Evolutionary conservation across 2,888 invertebrate species (phyloP).

Genomic region (Eurytoma adleriae): DNA sequence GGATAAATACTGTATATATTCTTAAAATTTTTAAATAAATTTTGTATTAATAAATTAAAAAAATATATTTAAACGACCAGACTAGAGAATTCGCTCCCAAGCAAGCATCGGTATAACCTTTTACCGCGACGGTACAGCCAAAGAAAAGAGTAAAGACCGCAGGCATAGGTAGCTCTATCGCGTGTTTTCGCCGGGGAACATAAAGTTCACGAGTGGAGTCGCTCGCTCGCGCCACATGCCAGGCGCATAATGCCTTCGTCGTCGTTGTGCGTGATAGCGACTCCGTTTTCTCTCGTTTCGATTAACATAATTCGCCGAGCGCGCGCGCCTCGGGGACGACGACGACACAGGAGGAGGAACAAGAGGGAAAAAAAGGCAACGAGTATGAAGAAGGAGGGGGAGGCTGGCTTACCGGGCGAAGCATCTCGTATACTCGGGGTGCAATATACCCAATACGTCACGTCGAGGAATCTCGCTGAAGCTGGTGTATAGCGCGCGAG

Average conservation of each 20-base stretch:
- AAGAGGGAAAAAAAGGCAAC: background rate
- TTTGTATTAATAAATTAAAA: too few relatives aligned
- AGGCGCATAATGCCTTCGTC: conserved; percentile 63
- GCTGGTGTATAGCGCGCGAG: background rate
- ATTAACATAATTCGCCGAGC: conserved; percentile 67
- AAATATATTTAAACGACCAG: too few relatives aligned
- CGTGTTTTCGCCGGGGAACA: too few relatives aligned
- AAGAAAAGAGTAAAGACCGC: background rate
- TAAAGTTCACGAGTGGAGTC: background rate
- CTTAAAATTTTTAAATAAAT: too few relatives aligned
- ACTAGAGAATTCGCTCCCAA: too few relatives aligned
- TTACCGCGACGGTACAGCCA: too few relatives aligned
- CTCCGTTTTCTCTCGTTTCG: conserved; percentile 63
- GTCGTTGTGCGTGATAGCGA: conserved; percentile 63
- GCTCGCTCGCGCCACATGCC: conserved; percentile 53
- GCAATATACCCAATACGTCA: conserved; percentile 40
- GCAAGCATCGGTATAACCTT: too few relatives aligned
- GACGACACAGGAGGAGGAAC: background rate
- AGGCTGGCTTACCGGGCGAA: conserved; percentile 25
- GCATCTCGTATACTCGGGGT: conserved; percentile 24
- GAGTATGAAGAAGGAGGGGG: background rate
- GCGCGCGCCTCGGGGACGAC: conserved; percentile 1
- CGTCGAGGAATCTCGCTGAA: conserved; percentile 28
- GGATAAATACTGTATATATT: too few relatives aligned
- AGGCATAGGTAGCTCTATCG: background rate